phyloP scores from a whole-genome alignment of 2,888 invertebrate species.

The Cheilosia vulpina region DNA sequence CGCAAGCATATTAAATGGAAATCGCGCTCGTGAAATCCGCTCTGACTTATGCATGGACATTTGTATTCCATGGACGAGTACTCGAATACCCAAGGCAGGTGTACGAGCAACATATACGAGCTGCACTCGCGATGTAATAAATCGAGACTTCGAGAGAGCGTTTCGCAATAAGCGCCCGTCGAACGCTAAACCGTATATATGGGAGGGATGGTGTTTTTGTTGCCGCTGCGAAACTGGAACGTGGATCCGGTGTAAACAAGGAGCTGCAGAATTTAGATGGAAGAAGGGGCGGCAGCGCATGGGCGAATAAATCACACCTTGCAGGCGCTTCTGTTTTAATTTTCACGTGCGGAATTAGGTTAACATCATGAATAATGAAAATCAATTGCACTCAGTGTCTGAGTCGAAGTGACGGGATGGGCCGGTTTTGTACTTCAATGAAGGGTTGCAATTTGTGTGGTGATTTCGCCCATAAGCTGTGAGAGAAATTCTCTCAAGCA shows the following conservation, averaged over 20 bases:
- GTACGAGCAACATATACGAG: constrained; percentile 25
- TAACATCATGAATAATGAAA: constrained; percentile 70
- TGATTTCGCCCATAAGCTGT: no score
- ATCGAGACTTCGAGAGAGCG: constrained; percentile 62
- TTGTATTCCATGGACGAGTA: constrained; percentile 45
- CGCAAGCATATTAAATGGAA: constrained; percentile 66
- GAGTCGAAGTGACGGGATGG: neutral
- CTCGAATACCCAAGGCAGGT: constrained; percentile 48
- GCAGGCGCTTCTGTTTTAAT: constrained; percentile 70
- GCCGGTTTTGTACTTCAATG: neutral
- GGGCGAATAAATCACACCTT: constrained; percentile 67
- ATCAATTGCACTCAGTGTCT: constrained; percentile 23
- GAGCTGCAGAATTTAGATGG: constrained; percentile 11
- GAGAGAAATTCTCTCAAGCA: no score
- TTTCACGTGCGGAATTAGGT: constrained; percentile 66
- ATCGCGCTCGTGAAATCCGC: constrained; percentile 60
- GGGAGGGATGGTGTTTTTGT: constrained; percentile 24
- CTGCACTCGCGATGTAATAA: constrained; percentile 69
- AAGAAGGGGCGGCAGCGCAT: constrained; percentile 7
- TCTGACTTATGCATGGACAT: constrained; percentile 72
- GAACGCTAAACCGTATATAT: constrained; percentile 16
- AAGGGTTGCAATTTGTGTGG: no score
- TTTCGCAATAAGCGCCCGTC: constrained; percentile 57
- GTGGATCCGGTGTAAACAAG: constrained; percentile 68
- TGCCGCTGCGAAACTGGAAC: constrained; percentile 47